Conservation (phyloP, 1,140 invertebrate genomes). For the Aphelenchoides fujianensis region DNA sequence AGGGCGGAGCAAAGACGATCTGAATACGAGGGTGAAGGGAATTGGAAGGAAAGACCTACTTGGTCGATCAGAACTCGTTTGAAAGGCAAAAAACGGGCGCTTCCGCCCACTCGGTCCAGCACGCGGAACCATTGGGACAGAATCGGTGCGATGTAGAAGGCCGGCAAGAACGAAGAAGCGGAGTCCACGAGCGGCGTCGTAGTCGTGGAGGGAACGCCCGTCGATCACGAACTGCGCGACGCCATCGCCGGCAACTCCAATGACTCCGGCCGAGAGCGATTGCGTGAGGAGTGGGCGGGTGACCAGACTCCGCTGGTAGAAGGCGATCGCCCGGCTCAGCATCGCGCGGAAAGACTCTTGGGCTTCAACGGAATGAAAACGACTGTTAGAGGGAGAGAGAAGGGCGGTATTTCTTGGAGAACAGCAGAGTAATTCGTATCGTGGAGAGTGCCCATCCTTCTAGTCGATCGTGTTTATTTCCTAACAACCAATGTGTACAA, state of each 20-base stretch:
- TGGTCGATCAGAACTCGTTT: conserved; percentile 18
- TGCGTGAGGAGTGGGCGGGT: not conserved
- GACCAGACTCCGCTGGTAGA: not conserved
- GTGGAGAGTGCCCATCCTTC: too few species aligned
- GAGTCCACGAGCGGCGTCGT: conserved; percentile 1
- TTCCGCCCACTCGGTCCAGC: conserved; percentile 1
- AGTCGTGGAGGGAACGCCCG: not conserved
- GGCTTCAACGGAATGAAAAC: too few species aligned
- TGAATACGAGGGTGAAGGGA: conserved; percentile 26
- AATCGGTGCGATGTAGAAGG: conserved; percentile 19
- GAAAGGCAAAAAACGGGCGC: not conserved
- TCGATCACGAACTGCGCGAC: not conserved
- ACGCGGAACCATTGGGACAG: conserved; percentile 10
- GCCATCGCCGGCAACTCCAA: conserved; percentile 7
- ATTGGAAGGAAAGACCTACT: too few species aligned
- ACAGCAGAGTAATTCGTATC: too few species aligned
- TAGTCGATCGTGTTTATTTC: too few species aligned
- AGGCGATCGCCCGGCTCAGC: not conserved
- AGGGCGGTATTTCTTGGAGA: too few species aligned
- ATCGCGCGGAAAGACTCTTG: too few species aligned
- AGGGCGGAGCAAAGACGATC: conserved; percentile 35
- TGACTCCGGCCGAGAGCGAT: not conserved
- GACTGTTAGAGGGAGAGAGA: too few species aligned
- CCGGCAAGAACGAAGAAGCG: conserved; percentile 18
- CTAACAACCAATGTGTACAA: not conserved